Evolutionary conservation across 2,888 invertebrate genomes (phyloP).

Genomic region (Physocephala rufipes): DNA sequence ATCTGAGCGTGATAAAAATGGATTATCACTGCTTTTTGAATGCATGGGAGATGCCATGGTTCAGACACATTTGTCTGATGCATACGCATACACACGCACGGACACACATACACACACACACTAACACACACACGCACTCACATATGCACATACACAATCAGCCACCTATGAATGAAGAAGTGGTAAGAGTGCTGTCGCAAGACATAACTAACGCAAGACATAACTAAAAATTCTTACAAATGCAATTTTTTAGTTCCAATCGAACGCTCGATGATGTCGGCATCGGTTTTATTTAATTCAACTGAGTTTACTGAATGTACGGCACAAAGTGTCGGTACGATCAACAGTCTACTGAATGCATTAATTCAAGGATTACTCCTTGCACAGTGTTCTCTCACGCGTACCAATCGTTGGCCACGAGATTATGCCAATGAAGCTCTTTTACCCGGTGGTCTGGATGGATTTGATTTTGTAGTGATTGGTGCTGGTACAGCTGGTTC

Average conservation of each 20-base stretch:
- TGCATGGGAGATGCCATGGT: too few relatives aligned
- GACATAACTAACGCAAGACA: too few relatives aligned
- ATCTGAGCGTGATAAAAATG: too few relatives aligned
- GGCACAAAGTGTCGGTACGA: conserved; percentile 48
- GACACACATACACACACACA: too few relatives aligned
- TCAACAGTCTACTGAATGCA: conserved; percentile 67
- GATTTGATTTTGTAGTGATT: conserved; percentile 62
- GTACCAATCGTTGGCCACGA: conserved; percentile 68
- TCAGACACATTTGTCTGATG: too few relatives aligned
- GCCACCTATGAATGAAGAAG: too few relatives aligned
- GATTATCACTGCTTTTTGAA: too few relatives aligned
- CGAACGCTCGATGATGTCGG: not conserved
- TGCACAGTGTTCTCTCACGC: conserved; percentile 69
- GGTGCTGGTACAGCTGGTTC: conserved; percentile 72
- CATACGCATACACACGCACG: too few relatives aligned
- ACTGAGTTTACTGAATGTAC: conserved; percentile 40
- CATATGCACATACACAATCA: too few relatives aligned
- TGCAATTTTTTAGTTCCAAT: not conserved
- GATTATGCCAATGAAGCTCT: conserved; percentile 59
- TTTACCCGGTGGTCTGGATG: conserved; percentile 56
- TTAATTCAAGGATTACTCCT: conserved; percentile 70
- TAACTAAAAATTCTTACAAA: too few relatives aligned
- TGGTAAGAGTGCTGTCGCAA: too few relatives aligned
- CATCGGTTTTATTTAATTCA: not conserved
- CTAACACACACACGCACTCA: too few relatives aligned